phyloP scores from a whole-genome alignment of 2,888 invertebrate species.

The Lasioglossum pauxillum region DNA sequence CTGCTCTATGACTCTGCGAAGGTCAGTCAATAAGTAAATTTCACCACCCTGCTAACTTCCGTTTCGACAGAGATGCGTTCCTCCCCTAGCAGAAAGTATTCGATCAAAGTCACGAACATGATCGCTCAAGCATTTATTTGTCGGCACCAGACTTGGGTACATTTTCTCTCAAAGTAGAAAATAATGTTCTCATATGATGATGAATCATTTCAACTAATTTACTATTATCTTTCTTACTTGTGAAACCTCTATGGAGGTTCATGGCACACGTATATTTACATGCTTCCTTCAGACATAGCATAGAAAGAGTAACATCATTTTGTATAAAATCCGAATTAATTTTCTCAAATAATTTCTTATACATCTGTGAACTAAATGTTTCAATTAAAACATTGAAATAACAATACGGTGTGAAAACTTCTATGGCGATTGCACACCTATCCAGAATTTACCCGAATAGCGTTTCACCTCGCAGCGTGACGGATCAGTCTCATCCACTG shows the following conservation, averaged over 20 bases:
- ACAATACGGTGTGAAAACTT: no score
- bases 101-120: neutral
- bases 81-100: neutral
- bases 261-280: neutral
- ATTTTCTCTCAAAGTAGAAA: neutral
- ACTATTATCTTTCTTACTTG: neutral
- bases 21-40: constrained; percentile 5
- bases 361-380: neutral
- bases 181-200: neutral
- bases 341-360: neutral
- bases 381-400: neutral
- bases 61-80: neutral
- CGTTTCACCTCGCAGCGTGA: no score
- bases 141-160: neutral
- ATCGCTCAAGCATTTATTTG: neutral
- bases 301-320: neutral
- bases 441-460: no score
- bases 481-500: no score
- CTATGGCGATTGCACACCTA: no score
- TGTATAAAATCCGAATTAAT: neutral
- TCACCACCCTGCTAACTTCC: neutral
- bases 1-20: neutral
- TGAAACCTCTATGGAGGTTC: neutral
- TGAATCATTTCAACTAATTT: neutral
- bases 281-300: neutral